Evolutionary conservation across 2,113 vertebrate genomes (phyloP).

Genomic region (Pogona vitticeps): DNA sequence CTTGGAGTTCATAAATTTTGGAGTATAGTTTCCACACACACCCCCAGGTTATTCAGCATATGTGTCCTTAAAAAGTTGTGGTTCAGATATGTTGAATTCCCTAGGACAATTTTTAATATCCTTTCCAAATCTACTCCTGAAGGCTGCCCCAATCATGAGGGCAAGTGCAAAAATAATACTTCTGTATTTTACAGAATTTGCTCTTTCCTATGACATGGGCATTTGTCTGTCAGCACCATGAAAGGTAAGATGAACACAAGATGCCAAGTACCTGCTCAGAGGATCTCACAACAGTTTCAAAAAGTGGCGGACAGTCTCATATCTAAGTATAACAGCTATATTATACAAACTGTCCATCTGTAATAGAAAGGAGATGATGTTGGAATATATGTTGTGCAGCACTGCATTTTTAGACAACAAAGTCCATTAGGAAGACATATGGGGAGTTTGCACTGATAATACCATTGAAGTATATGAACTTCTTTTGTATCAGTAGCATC

Average conservation of each 20-base stretch:
- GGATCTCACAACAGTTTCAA: not conserved
- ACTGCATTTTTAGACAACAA: not conserved
- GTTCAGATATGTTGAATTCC: not conserved
- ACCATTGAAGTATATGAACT: not conserved
- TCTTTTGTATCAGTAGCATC: too few species aligned
- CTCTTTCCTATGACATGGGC: not conserved
- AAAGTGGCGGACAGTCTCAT: not conserved
- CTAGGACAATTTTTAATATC: not conserved
- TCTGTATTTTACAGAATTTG: not conserved
- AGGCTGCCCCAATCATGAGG: not conserved
- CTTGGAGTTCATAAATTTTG: not conserved
- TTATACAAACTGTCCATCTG: not conserved
- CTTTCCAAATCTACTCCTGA: not conserved
- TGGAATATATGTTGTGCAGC: not conserved
- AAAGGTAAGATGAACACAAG: not conserved
- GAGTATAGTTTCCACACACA: too few species aligned
- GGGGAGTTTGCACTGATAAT: not conserved
- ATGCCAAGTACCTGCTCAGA: not conserved
- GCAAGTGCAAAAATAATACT: not conserved
- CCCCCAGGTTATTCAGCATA: not conserved
- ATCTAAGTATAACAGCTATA: not conserved
- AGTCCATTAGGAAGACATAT: not conserved
- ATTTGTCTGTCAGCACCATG: not conserved
- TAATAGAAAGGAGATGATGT: not conserved
- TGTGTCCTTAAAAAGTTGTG: not conserved